Conservation (phyloP, 2,888 invertebrate genomes). For the Agonopterix heracliana region DNA sequence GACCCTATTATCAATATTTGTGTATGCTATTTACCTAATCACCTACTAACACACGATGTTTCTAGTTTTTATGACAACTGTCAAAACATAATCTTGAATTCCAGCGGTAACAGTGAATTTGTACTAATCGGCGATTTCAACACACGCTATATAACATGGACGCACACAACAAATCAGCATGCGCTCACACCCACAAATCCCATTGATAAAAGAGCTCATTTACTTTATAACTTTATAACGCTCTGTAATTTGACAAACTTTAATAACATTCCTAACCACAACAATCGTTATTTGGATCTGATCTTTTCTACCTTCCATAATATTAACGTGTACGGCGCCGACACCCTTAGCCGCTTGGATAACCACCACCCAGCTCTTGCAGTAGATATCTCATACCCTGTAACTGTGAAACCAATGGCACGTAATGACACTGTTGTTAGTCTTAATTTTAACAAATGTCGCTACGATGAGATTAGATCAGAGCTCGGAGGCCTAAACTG, state of each 20-base stretch:
- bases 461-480: neutral
- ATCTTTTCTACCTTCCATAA: conserved; percentile 3
- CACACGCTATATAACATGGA: neutral
- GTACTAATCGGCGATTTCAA: no score
- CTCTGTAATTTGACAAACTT: conserved; percentile 5
- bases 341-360: conserved; percentile 4
- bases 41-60: neutral
- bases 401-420: neutral
- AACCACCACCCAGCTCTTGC: conserved; percentile 3
- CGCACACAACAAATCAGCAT: neutral
- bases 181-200: neutral
- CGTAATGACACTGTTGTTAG: neutral
- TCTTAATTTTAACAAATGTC: conserved; percentile 6
- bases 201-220: neutral
- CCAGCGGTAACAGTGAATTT: neutral
- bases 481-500: conserved; percentile 1
- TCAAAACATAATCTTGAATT: neutral
- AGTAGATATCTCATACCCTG: neutral
- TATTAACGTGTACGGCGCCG: neutral
- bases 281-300: conserved; percentile 6
- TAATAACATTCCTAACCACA: conserved; percentile 5
- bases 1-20: neutral
- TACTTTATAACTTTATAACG: neutral
- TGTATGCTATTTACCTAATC: neutral
- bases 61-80: neutral